phyloP scores from a whole-genome alignment of 2,888 invertebrate genomes.

The Pseudococcus viburni region DNA sequence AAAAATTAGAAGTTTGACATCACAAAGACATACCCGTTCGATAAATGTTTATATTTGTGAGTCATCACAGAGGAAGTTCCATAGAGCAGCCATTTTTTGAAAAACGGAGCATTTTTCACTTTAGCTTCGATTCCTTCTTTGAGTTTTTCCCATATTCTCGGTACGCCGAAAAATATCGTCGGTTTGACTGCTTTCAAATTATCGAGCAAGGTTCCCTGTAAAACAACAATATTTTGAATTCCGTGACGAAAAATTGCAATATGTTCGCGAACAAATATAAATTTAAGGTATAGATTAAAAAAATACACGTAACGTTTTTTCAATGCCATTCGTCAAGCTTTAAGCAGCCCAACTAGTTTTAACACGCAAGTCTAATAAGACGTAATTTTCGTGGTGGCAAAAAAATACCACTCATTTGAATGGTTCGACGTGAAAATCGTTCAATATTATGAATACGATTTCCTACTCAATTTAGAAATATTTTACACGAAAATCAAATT shows the following conservation, averaged over 20 bases:
- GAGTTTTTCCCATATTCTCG: conserved; percentile 95
- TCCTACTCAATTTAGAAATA: background rate
- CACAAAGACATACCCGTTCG: conserved; percentile 30
- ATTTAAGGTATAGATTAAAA: background rate
- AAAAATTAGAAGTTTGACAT: background rate
- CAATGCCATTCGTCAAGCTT: conserved; percentile 26
- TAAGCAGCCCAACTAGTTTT: conserved; percentile 37
- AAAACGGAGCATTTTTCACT: conserved; percentile 49
- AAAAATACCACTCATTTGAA: background rate
- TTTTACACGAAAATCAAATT: background rate
- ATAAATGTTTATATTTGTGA: conserved; percentile 61
- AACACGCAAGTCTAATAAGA: background rate
- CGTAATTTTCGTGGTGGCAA: background rate
- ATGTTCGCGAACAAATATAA: background rate
- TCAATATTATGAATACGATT: background rate
- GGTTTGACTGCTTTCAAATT: conserved; percentile 85
- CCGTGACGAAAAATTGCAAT: conserved; percentile 10
- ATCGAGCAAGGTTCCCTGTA: conserved; percentile 81
- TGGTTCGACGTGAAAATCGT: background rate
- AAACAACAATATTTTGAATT: conserved; percentile 42
- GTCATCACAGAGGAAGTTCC: conserved; percentile 58
- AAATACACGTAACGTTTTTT: background rate
- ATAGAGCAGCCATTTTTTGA: conserved; percentile 58
- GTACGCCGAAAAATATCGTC: conserved; percentile 89
- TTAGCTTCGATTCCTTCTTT: conserved; percentile 76